A percentile compares a stretch with the other conserved stretches of the same genome.
Evolutionary conservation across 2,797 vertebrate species (phyloP).

Genomic region (Fistularia commersonii): DNA sequence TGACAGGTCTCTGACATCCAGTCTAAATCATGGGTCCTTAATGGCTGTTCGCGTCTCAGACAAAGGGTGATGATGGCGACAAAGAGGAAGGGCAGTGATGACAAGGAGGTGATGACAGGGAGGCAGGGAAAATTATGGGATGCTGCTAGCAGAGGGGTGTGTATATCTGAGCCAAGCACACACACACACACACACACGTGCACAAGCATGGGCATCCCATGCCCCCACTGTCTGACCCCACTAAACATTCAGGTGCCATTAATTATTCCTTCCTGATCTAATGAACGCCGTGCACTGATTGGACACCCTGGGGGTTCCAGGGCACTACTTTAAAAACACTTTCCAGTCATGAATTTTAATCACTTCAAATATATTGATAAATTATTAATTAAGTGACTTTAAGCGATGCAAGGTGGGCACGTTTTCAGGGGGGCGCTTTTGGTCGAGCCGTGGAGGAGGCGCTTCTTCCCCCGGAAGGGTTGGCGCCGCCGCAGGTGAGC

Average conservation of each 20-base stretch:
- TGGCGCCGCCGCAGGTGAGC: too few species aligned
- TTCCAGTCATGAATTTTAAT: conserved; percentile 84
- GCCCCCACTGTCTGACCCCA: conserved; percentile 70
- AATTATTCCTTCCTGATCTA: conserved; percentile 80
- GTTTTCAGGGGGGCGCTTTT: conserved; percentile 61
- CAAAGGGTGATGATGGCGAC: conserved; percentile 37
- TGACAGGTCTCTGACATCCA: conserved; percentile 40
- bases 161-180: conserved; percentile 7
- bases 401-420: conserved; percentile 82
- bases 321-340: conserved; percentile 81
- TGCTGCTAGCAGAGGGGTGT: conserved; percentile 1
- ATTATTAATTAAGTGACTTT: conserved; percentile 84
- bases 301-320: conserved; percentile 69
- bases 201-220: conserved; percentile 48
- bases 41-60: conserved; percentile 26
- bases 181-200: conserved; percentile 31
- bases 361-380: conserved; percentile 81
- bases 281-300: conserved; percentile 70
- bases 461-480: neutral
- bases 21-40: conserved; percentile 45
- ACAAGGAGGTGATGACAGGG: conserved; percentile 37
- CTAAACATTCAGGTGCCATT: conserved; percentile 82
- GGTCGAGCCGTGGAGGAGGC: conserved; percentile 26
- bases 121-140: conserved; percentile 24
- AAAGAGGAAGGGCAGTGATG: conserved; percentile 40